phyloP scores from a whole-genome alignment of 2,797 vertebrate genomes.

The Muraenolepis orangiensis region DNA sequence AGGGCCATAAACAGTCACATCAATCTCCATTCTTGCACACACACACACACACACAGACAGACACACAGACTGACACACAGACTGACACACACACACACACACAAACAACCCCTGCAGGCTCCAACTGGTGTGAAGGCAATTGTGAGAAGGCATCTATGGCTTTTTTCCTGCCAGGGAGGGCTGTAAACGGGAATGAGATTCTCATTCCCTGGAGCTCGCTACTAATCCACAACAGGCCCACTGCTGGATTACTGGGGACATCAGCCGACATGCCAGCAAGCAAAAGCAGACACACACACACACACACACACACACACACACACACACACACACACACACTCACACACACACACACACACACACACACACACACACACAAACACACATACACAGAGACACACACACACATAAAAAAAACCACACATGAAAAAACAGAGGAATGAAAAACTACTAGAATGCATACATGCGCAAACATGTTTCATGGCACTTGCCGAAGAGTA shows the following conservation, averaged over 20 bases:
- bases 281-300: conserved; percentile 46
- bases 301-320: conserved; percentile 12
- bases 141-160: conserved; percentile 67
- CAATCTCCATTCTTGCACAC: not conserved
- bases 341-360: conserved; percentile 26
- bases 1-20: not conserved
- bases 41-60: not conserved
- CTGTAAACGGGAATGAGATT: conserved; percentile 78
- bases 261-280: conserved; percentile 75
- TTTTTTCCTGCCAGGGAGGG: conserved; percentile 73
- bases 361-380: conserved; percentile 32
- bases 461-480: not conserved
- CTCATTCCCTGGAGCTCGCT: conserved; percentile 75
- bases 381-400: conserved; percentile 36
- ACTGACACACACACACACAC: not conserved
- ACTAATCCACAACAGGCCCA: conserved; percentile 78
- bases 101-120: conserved; percentile 58
- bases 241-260: conserved; percentile 76
- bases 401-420: conserved; percentile 1
- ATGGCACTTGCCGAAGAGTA: not conserved
- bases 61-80: not conserved
- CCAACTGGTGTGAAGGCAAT: conserved; percentile 68
- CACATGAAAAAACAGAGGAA: conserved; percentile 17
- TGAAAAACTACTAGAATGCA: conserved; percentile 11
- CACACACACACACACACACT: conserved; percentile 2